Evolutionary conservation across 2,797 vertebrate species (phyloP), one percentile per base, ranked within the genome.

Genomic region (Anisognathus igniventris): DNA sequence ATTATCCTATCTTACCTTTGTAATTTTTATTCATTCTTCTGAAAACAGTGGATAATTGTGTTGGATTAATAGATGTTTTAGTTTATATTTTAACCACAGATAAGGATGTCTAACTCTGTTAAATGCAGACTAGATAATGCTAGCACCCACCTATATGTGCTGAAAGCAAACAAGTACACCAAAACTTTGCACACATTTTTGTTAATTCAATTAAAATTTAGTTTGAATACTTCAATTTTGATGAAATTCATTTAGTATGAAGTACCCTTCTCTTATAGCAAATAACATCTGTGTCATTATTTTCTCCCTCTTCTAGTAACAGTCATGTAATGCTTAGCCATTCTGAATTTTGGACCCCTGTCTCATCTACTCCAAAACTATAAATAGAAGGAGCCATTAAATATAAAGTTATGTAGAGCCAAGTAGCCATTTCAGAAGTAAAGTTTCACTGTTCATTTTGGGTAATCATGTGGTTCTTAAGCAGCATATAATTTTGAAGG

Each of bases 41-140:
- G 72, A 81, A 85, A 93, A 74, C 44, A 62, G 30, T 28, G 24
- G 56, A 47, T 74, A 81, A 79, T 87, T 92, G 65, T 74, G 10
- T 62, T 93, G 33, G 48, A 84, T 93, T 92, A 84, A 67, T 81
- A 80, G 31, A 56, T 45, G 27, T 48, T 93, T 78, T 68, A 53
- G 39, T 89, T 80, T 78, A n/a, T 92, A 73, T 81, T 88, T 90
- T 95, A 88, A 88, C 31, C 40, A 72, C 53, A 86, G 79, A 40
- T 88, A 90, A 86, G 7, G 61, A 70, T 86, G 33, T 87, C 21
- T 76, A 54, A 47, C 40, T 40, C 24, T 58, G 28, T 71, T 91
- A 86, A 82, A 73, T 74, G 35, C 39, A 76, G 33, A n/a, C 27
- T 83, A 14, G 28, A 40, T 83, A 80, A 76, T 53, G 27, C 45